Evolutionary conservation across 2,113 vertebrate species (phyloP), one percentile per base, ranked within the genome.

Genomic region (Sphyrna mokarran): DNA sequence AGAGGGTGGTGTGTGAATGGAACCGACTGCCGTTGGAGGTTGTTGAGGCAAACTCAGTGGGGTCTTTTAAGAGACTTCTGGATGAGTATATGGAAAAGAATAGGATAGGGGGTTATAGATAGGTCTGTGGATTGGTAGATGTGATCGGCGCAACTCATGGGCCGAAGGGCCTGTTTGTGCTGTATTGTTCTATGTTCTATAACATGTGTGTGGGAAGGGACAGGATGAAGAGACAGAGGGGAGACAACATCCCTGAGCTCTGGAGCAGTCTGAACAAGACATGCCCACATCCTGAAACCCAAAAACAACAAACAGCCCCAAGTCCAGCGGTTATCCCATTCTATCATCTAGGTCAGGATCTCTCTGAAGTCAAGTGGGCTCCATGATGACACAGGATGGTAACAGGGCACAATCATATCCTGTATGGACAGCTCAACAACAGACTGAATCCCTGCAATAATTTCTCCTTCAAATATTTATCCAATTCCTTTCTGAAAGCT

Each of bases 161-260:
- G n/a, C n/a, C n/a, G n/a, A n/a, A n/a, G n/a, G n/a, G n/a, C n/a
- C n/a, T n/a, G n/a, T n/a, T n/a, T n/a, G n/a, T n/a, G n/a, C n/a
- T n/a, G n/a, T n/a, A n/a, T n/a, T n/a, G n/a, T n/a, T n/a, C n/a
- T n/a, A n/a, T n/a, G n/a, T n/a, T n/a, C n/a, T n/a, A n/a, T n/a
- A n/a, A n/a, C 37, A 16, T 13, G 26, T 40, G n/a, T 89, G 23
- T 33, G 48, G 26, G 29, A 16, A 83, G 80, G 78, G 14, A 14
- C n/a, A 22, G 16, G 61, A 96, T 7, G 85, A 33, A 94, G 96
- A 97, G 22, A 33, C n/a, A 94, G 26, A 5, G 68, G 29, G 8
- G 11, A 33, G 11, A 96, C 93, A 95, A 58, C 14, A 3, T 48
- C 87, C 95, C 54, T 58, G 18, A 5, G 58, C 14, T 72, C 87